Conservation (phyloP, 1,140 invertebrate species). For the Eriosoma lanigerum region DNA sequence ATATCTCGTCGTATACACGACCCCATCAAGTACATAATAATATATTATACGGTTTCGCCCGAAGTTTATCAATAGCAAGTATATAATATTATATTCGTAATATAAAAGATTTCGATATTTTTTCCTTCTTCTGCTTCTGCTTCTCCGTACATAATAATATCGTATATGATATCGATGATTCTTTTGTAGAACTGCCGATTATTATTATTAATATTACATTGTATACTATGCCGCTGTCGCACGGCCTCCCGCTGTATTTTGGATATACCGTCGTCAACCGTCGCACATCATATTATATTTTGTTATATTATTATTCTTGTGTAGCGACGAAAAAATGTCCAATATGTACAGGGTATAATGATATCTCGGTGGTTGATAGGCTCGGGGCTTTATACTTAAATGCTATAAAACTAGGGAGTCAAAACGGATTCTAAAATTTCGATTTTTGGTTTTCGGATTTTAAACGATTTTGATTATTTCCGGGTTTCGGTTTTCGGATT, state of each 20-base stretch:
- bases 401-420: too few relatives aligned
- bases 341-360: too few relatives aligned
- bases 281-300: neutral
- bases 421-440: too few relatives aligned
- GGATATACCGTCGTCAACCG: too few relatives aligned
- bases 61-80: neutral
- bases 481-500: too few relatives aligned
- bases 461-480: too few relatives aligned
- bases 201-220: too few relatives aligned
- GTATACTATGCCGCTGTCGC: neutral
- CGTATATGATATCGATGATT: conserved; percentile 6
- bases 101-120: conserved; percentile 8
- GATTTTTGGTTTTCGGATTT: too few relatives aligned
- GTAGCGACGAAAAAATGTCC: neutral
- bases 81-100: neutral
- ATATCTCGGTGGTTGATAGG: too few relatives aligned
- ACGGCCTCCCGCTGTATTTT: neutral
- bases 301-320: neutral
- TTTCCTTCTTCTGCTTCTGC: too few relatives aligned
- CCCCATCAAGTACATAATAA: neutral
- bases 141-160: neutral
- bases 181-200: conserved; percentile 14
- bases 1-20: neutral
- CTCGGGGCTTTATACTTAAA: too few relatives aligned
- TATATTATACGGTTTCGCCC: neutral